These are phyloP conservation scores for Cephus pulcher DNA, from an alignment of 2,888 invertebrate genomes.

Conservation along the genomic window DNA sequence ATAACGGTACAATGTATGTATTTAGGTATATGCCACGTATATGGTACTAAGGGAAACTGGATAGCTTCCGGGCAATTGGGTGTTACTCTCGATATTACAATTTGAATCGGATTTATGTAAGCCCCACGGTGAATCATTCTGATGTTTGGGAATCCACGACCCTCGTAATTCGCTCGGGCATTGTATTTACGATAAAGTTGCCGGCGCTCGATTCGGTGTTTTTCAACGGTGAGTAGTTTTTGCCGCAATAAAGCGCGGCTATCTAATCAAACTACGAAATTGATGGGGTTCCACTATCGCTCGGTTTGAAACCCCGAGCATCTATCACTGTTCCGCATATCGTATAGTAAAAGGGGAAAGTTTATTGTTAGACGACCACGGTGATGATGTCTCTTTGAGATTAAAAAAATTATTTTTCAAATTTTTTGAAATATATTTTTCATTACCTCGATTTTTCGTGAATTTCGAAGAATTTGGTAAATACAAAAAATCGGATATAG, in stretches of 20 bases:
- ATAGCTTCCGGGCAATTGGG: not conserved
- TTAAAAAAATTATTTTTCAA: not conserved
- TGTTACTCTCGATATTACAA: not conserved
- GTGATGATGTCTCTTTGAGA: slow-evolving; percentile 26
- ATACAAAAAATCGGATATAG: not conserved
- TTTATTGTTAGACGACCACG: slow-evolving; percentile 2
- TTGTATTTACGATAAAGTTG: slow-evolving; percentile 49
- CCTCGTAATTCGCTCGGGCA: slow-evolving; percentile 16
- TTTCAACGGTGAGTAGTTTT: slow-evolving; percentile 45
- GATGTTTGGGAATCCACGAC: not conserved
- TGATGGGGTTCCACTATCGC: slow-evolving; percentile 50
- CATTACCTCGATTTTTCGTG: not conserved
- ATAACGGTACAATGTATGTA: not conserved
- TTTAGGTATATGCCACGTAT: not conserved
- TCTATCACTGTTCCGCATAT: slow-evolving; percentile 40
- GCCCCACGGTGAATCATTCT: not conserved
- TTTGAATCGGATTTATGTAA: not conserved
- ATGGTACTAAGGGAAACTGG: not conserved
- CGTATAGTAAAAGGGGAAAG: slow-evolving; percentile 19
- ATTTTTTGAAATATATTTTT: not conserved
- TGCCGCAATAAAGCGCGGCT: slow-evolving; percentile 48
- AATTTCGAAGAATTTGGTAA: not conserved
- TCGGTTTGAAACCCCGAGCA: slow-evolving; percentile 18
- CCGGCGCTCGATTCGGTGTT: slow-evolving; percentile 23
- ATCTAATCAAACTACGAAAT: slow-evolving; percentile 51